Conservation (phyloP, 1,140 invertebrate species). For the Cataglyphis hispanica region DNA sequence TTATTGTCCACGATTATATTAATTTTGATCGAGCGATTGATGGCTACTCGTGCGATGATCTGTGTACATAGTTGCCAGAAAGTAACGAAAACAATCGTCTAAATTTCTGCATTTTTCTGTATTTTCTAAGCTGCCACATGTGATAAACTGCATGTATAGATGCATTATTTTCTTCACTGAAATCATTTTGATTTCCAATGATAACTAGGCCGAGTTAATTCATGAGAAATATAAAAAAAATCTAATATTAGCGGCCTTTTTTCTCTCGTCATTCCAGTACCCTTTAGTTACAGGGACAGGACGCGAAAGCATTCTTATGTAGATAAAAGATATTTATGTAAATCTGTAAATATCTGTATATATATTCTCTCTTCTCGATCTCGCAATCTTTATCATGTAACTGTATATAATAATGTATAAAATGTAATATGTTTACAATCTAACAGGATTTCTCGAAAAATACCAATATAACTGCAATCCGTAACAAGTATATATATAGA, state of each 20-base stretch:
- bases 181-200: conserved; percentile 60
- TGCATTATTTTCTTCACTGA: conserved; percentile 47
- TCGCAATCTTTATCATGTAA: conserved; percentile 77
- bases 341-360: conserved; percentile 74
- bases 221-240: conserved; percentile 56
- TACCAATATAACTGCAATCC: conserved; percentile 81
- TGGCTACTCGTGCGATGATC: conserved; percentile 30
- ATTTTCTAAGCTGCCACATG: conserved; percentile 75
- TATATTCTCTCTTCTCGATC: conserved; percentile 59
- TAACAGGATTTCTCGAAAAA: conserved; percentile 77
- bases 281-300: not conserved
- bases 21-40: conserved; percentile 34
- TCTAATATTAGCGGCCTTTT: conserved; percentile 60
- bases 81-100: conserved; percentile 49
- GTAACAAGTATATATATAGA: conserved; percentile 83
- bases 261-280: not conserved
- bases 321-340: conserved; percentile 76
- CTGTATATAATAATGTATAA: conserved; percentile 73
- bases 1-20: conserved; percentile 16
- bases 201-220: conserved; percentile 60
- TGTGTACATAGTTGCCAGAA: not conserved
- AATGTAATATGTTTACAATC: conserved; percentile 81
- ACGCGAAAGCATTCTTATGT: conserved; percentile 68
- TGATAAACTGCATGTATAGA: conserved; percentile 71
- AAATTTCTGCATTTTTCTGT: conserved; percentile 46